Evolutionary conservation across 37 sponge, comb jelly and placozoan genomes (phyloP).

Genomic region (Beroe forskalii): DNA sequence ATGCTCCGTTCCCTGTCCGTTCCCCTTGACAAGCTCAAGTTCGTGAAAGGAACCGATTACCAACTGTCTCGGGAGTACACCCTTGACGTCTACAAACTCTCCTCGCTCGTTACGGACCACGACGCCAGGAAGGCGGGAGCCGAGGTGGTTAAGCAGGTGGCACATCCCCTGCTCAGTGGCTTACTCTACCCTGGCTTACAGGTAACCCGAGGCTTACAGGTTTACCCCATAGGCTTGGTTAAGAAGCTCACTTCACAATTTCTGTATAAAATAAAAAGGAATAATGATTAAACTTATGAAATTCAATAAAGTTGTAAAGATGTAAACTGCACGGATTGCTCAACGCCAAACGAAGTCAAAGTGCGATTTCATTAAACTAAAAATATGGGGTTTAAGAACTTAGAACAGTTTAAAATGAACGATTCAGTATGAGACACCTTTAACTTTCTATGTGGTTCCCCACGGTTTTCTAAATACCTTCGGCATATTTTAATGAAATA

Average conservation of each 20-base stretch:
- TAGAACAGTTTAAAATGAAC: no score
- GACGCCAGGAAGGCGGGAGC: conserved; percentile 99
- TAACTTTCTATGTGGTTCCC: no score
- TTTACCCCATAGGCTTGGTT: no score
- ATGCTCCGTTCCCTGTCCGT: conserved; percentile 92
- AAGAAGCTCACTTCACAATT: not conserved
- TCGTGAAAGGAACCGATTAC: conserved; percentile 88
- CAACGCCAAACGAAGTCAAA: no score
- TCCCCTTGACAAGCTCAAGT: conserved; percentile 85
- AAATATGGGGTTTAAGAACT: no score
- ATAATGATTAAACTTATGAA: not conserved
- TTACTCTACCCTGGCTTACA: conserved; percentile 94
- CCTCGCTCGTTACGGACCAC: conserved; percentile 92
- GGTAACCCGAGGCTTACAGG: conserved; percentile 67
- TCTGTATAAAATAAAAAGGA: not conserved
- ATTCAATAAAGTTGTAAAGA: no score
- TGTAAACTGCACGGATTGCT: no score
- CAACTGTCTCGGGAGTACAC: conserved; percentile 84
- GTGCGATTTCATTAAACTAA: no score
- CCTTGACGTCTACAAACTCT: conserved; percentile 91
- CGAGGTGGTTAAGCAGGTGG: conserved; percentile 96
- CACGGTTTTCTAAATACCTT: no score
- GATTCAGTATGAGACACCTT: no score
- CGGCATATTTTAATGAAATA: no score
- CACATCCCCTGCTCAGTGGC: conserved; percentile 87